Percentiles rank a stretch among this genome's conserved stretches.
Conservation (phyloP, 1,140 invertebrate genomes). For the Drosophila lacteicornis region DNA sequence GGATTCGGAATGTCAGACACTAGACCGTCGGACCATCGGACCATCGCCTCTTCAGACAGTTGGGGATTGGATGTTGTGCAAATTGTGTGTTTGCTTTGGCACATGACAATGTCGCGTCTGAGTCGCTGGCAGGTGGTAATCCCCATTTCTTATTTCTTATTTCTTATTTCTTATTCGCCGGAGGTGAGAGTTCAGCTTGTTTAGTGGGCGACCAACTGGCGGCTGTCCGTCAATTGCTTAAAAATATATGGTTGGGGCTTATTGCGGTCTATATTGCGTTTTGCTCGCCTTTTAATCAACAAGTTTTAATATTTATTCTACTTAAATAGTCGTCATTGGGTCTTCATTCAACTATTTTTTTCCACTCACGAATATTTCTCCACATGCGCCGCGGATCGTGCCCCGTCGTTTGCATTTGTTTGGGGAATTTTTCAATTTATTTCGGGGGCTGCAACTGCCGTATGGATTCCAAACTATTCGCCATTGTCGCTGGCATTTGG, state of each 20-base stretch:
- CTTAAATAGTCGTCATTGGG: not conserved
- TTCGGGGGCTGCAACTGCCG: conserved; percentile 8
- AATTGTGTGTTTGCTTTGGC: conserved; percentile 52
- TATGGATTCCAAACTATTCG: conserved; percentile 35
- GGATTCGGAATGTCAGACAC: conserved; percentile 13
- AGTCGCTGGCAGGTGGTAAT: conserved; percentile 49
- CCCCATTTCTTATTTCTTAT: conserved; percentile 31
- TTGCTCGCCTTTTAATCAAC: too few relatives aligned
- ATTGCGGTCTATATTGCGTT: not conserved
- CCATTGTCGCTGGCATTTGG: conserved; percentile 57
- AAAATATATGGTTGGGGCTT: not conserved
- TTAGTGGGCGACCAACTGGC: conserved; percentile 68
- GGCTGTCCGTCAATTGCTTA: conserved; percentile 37
- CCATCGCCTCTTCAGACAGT: conserved; percentile 31
- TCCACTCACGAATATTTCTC: conserved; percentile 19
- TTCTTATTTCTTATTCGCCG: conserved; percentile 3
- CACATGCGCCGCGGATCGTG: conserved; percentile 30
- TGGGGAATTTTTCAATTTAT: conserved; percentile 17
- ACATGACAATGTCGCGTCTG: conserved; percentile 41
- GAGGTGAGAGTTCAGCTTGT: conserved; percentile 77
- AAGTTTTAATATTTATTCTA: conserved; percentile 1
- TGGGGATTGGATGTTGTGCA: conserved; percentile 40
- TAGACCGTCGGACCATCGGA: conserved; percentile 6
- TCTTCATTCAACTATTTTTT: not conserved
- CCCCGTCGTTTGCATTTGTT: conserved; percentile 52